Base-by-base conservation (phyloP, 2,888 invertebrate genomes). In the Saturnia japonica region DNA sequence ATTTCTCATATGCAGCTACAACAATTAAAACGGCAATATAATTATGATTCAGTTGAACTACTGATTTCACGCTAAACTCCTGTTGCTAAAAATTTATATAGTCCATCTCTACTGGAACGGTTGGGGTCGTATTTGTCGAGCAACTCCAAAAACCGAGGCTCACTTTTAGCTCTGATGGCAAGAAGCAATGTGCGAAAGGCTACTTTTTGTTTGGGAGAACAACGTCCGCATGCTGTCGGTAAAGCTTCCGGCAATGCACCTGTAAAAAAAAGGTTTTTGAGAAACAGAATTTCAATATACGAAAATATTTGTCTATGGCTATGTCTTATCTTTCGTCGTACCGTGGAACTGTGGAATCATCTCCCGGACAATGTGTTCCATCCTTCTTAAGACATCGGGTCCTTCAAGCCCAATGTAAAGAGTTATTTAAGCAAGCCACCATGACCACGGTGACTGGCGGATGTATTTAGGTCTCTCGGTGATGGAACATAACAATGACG, bases 61-160 rank as follows among this genome's bases (percentile, higher is more conserved):
- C 3, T 14, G 14, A 28, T 25, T 60, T 57, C 4, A 25, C 8
- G 9, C 40, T 95, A 82, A 94, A 94, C 87, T 64, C 93, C 93
- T 51, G 90, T 93, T 12, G 89, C 85, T 74, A 93, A 82, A 77
- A 94, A 94, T 22, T 90, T 93, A 78, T 95, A 94, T 79, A 96
- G 95, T 72, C 95, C 95, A 74, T 93, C 94, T 80, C 95, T 93
- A 90, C 97, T 97, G 69, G 92, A 81, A 16, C 95, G 95, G 40
- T 95, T 94, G 0, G 96, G 96, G 85, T 97, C 97, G 85, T 96
- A 97, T 88, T 96, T 97, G 72, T 92, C 94, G 75, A 96, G 94
- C 7, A 97, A 91, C 72, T 95, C 94, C 9, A 95, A 91, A 95
- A 96, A 97, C 78, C 95, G 91, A 0, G 95, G 93, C 28, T 95